Base-by-base conservation (phyloP, 2,113 vertebrate species). In the Rhabdomys dilectus region DNA sequence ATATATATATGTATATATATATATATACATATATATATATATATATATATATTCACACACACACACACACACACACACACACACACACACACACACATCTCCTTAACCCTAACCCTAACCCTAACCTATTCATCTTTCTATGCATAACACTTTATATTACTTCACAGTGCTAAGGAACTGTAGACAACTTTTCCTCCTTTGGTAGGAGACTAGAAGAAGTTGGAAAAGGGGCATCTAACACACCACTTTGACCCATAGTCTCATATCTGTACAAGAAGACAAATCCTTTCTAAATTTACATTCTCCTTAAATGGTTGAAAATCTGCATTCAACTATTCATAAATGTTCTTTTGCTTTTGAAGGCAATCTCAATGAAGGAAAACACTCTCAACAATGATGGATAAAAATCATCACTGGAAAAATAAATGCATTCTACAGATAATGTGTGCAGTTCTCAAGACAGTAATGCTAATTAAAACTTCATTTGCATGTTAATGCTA, bases 221-320 rank as follows among this genome's bases (percentile, higher is more conserved):
- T 75, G 12, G 6, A 80, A 88, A 91, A 21, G 66, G 21, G 8
- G 39, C 48, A 88, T 91, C 81, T 93, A 88, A 88, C 90, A 36
- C 21, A n/a, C 11, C 22, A 21, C 31, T 89, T 94, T 53, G 1
- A 77, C 53, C 8, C 31, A 88, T 82, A 89, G 19, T 75, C 31
- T 92, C 7, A 6, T 78, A 80, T 88, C 48, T 88, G 12, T 88
- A 48, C 39, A 95, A 24, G 75, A 22, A 94, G 56, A 92, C 68
- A 77, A 92, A 87, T 94, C 94, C 24, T 34, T 94, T 95, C 31
- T 45, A 58, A 75, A 89, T 91, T 64, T n/a, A 58, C 78, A 70
- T 93, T 4, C 19, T 76, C 5, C 39, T 66, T 89, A 80, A 96
- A 72, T 72, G 17, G 12, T 70, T 86, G n/a, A 48, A 73, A 92